Base-by-base conservation (phyloP, 2,888 invertebrate genomes). In the Mycogona germanica region DNA sequence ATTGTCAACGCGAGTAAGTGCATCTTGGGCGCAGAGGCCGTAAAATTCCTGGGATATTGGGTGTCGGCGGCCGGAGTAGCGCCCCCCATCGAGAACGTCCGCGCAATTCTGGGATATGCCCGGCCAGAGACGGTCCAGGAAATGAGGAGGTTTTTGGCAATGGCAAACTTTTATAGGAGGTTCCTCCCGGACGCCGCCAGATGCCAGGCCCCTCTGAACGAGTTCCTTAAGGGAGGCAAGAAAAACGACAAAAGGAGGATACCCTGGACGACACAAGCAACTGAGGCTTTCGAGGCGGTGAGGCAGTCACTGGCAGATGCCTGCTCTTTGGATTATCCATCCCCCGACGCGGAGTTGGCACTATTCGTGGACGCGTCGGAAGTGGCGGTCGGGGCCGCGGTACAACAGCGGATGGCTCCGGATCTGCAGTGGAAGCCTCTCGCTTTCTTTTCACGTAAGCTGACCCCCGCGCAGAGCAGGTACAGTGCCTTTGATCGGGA, bases 381-480 rank as follows among this genome's bases (percentile, higher is more conserved):
- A 29, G 25, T 55, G 1, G 61, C 61, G 1, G 58, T 64, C 1
- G 63, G 63, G 6, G 63, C 62, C 0, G 57, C 56, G 3, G 6
- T 44, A 5, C 5, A 44, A 17, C 44, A 44, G 23, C 3, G 19
- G 19, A 17, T 44, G 4, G 49, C n/a, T n/a, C n/a, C n/a, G n/a
- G n/a, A 29, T 26, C 41, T 29, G 19, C 3, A 9, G 7, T 58
- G 58, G 58, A 44, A 35, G n/a, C 56, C 58, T 1, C 51, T 59
- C 2, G 57, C 42, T 21, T 59, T 57, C 48, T 59, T 58, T 52
- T 56, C 57, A 6, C 28, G n/a, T 32, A 28, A 21, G 23, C 38
- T 53, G 12, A 53, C 29, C 68, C 2, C 68, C 70, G 58, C 62
- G 4, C 52, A 61, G 4, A 53, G 66, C 0, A 68, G 66, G 6